Evolutionary conservation across 2,888 invertebrate genomes (phyloP).

Genomic region (Nomada lathburiana): DNA sequence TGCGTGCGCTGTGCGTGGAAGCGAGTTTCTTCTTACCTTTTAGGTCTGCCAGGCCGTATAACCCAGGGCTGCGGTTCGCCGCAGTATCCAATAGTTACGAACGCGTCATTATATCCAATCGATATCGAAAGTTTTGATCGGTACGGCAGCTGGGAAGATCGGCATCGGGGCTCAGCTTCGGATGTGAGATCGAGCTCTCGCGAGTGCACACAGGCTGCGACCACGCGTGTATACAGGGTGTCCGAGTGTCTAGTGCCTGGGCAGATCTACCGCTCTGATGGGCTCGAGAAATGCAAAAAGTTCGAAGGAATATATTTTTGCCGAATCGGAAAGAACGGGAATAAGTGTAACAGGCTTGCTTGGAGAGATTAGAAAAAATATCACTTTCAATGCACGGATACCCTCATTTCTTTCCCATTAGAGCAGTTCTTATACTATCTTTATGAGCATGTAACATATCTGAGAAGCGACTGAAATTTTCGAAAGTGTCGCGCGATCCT

Average conservation of each 20-base stretch:
- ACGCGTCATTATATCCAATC: constrained; percentile 78
- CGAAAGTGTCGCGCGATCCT: no score
- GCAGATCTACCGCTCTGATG: no score
- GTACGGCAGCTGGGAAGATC: constrained; percentile 68
- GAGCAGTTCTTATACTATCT: no score
- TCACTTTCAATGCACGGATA: no score
- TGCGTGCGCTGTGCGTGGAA: constrained; percentile 43
- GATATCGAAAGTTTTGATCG: constrained; percentile 79
- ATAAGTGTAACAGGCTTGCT: no score
- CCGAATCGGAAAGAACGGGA: no score
- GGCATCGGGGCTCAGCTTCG: constrained; percentile 26
- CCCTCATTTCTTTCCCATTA: no score
- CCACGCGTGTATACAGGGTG: not conserved
- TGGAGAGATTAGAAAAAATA: no score
- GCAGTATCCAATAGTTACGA: constrained; percentile 81
- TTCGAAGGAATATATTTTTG: no score
- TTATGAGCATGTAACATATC: no score
- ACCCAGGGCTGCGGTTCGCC: constrained; percentile 77
- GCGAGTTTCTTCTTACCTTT: constrained; percentile 67
- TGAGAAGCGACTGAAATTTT: no score
- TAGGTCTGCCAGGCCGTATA: constrained; percentile 54
- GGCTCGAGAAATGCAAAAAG: no score
- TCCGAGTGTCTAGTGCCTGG: not conserved
- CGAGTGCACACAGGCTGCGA: not conserved
- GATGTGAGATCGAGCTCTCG: constrained; percentile 31